Conservation (phyloP, 1,140 invertebrate genomes). For the Drosophila varians region DNA sequence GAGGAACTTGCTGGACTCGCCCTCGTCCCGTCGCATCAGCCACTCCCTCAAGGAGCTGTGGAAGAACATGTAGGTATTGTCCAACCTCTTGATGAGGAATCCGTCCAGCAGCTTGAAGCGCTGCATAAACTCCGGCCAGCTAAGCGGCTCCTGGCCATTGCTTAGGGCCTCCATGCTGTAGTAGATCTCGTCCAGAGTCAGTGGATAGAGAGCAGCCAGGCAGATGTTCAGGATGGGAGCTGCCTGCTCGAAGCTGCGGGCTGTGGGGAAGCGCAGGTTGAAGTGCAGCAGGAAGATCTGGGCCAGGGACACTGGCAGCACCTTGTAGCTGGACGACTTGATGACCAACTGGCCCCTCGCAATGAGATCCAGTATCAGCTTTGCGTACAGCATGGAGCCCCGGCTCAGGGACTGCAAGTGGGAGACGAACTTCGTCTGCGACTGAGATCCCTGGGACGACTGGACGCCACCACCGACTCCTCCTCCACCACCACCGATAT, state of each 20-base stretch:
- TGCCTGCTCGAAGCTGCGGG: constrained; percentile 94
- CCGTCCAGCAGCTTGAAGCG: constrained; percentile 92
- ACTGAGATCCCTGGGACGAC: constrained; percentile 79
- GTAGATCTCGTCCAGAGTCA: constrained; percentile 95
- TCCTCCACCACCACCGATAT: constrained; percentile 86
- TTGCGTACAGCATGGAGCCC: constrained; percentile 96
- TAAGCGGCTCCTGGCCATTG: constrained; percentile 87
- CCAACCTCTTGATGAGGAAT: constrained; percentile 93
- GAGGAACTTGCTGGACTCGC: constrained; percentile 94
- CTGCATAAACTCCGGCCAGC: constrained; percentile 94
- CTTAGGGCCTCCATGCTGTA: constrained; percentile 95
- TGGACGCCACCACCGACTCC: constrained; percentile 9
- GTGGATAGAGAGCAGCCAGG: constrained; percentile 94
- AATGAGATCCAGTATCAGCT: constrained; percentile 96
- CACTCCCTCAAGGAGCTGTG: constrained; percentile 98
- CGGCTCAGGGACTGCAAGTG: constrained; percentile 92
- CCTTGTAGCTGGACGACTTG: constrained; percentile 96
- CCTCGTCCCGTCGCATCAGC: constrained; percentile 95
- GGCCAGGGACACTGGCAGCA: constrained; percentile 94
- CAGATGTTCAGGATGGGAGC: constrained; percentile 94
- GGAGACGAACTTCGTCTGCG: constrained; percentile 89
- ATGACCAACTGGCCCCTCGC: constrained; percentile 96
- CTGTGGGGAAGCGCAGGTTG: constrained; percentile 95
- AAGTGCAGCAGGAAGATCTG: constrained; percentile 97
- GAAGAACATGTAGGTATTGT: constrained; percentile 98